A percentile compares a stretch with the other conserved stretches of the same genome.
Evolutionary conservation across 2,797 vertebrate species (phyloP).

Genomic region (Tragopan temminckii): DNA sequence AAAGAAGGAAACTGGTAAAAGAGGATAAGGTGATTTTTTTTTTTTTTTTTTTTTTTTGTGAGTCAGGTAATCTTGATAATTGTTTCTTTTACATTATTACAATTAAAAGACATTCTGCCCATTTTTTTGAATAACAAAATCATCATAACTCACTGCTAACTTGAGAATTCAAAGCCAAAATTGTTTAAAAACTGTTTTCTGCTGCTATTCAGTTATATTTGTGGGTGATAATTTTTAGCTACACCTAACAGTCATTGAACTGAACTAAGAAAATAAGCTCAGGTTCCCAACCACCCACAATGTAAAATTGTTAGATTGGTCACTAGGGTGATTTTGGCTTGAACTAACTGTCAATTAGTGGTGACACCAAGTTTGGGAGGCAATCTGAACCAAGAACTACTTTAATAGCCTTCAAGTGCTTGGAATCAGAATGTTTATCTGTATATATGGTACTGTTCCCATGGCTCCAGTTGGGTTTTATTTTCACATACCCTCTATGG

Average conservation of each 20-base stretch:
- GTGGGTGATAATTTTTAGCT: background rate
- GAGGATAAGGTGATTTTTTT: background rate
- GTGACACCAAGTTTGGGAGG: background rate
- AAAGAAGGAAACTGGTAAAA: background rate
- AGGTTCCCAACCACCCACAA: background rate
- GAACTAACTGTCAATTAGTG: background rate
- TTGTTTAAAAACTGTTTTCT: background rate
- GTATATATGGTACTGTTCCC: background rate
- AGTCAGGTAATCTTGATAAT: background rate
- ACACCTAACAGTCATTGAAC: background rate
- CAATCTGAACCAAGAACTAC: background rate
- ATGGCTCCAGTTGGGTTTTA: background rate
- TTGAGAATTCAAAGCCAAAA: background rate
- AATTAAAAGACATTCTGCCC: accelerated
- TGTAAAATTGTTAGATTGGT: accelerated
- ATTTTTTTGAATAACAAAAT: background rate
- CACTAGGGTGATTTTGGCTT: background rate
- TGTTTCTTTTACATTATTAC: background rate
- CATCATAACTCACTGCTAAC: background rate
- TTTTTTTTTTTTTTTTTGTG: background rate
- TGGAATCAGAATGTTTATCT: background rate
- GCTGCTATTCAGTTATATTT: background rate
- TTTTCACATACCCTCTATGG: background rate
- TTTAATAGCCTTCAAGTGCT: background rate
- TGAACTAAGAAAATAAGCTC: background rate